phyloP scores from a whole-genome alignment of 2,888 invertebrate genomes.

The Acrobeloides nanus region DNA sequence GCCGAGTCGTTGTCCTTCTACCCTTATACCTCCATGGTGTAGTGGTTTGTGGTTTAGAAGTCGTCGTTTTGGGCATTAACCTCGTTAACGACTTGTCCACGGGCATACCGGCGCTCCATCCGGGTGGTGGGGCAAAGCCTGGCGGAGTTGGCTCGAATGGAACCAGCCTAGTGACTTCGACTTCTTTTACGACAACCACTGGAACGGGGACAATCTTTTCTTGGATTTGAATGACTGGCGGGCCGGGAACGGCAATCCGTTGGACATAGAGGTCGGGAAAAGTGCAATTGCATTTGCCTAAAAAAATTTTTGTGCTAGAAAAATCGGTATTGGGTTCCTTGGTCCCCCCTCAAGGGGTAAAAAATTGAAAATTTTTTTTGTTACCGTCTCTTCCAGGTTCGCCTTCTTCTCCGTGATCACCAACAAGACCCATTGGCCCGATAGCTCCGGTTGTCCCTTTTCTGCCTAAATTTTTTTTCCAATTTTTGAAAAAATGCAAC shows the following conservation, averaged over 20 bases:
- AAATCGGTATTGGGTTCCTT: not conserved
- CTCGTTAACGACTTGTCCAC: constrained; percentile 26
- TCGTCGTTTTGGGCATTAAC: constrained; percentile 9
- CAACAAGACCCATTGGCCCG: constrained; percentile 27
- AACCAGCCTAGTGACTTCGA: constrained; percentile 42
- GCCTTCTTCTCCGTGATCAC: constrained; percentile 29
- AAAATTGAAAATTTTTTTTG: constrained; percentile 15
- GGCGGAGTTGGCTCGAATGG: constrained; percentile 53
- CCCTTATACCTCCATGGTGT: too few relatives aligned
- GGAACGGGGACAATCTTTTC: constrained; percentile 51
- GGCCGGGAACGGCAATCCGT: constrained; percentile 46
- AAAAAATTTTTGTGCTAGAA: too few relatives aligned
- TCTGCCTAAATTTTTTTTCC: too few relatives aligned
- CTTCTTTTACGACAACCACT: constrained; percentile 52
- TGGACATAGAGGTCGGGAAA: constrained; percentile 51
- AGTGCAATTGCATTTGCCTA: constrained; percentile 47
- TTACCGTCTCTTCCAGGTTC: constrained; percentile 29
- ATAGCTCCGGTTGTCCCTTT: constrained; percentile 36
- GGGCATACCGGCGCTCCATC: constrained; percentile 51
- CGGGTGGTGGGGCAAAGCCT: constrained; percentile 47
- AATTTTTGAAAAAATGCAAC: too few relatives aligned
- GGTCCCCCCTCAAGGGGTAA: not conserved
- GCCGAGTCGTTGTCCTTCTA: too few relatives aligned
- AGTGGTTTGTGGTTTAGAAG: too few relatives aligned
- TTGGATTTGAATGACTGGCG: constrained; percentile 47